These are phyloP conservation scores for Xestobium rufovillosum DNA, from an alignment of 2,888 invertebrate genomes.

Conservation along the genomic window DNA sequence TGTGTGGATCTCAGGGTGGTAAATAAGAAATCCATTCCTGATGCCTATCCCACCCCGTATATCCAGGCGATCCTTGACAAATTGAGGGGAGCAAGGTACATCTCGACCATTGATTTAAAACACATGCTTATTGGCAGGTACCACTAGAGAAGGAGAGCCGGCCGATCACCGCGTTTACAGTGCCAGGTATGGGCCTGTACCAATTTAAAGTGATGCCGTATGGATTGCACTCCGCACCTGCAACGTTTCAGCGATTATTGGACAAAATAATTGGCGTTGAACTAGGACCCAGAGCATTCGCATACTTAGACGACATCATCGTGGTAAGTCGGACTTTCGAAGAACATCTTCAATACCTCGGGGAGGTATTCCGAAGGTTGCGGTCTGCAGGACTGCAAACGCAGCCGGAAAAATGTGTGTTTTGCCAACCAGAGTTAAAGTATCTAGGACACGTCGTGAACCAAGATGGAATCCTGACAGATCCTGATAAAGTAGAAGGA, in stretches of 20 bases:
- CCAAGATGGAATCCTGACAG: slow-evolving; percentile 10
- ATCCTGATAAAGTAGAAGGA: slow-evolving; percentile 15
- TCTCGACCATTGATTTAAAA: slow-evolving; percentile 23
- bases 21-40: slow-evolving; percentile 21
- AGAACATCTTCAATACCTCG: slow-evolving; percentile 18
- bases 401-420: slow-evolving; percentile 26
- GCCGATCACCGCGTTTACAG: slow-evolving; percentile 25
- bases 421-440: slow-evolving; percentile 10
- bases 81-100: slow-evolving; percentile 19
- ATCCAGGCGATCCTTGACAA: slow-evolving; percentile 21
- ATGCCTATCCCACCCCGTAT: slow-evolving; percentile 24
- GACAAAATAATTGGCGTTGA: slow-evolving; percentile 24
- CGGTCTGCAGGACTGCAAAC: slow-evolving; percentile 21
- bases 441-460: slow-evolving; percentile 17
- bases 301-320: slow-evolving; percentile 25
- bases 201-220: slow-evolving; percentile 6
- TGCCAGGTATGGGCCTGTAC: slow-evolving; percentile 14
- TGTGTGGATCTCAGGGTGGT: slow-evolving; percentile 26
- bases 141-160: slow-evolving; percentile 15
- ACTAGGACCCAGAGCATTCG: slow-evolving; percentile 22
- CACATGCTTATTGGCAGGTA: slow-evolving; percentile 29
- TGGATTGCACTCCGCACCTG: slow-evolving; percentile 3
- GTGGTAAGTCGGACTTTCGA: slow-evolving; percentile 18
- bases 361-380: slow-evolving; percentile 21
- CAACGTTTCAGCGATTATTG: slow-evolving; percentile 19